A percentile compares a stretch with the other conserved stretches of the same genome.
These are phyloP conservation scores for Bursaphelenchus okinawaensis DNA, from an alignment of 2,888 invertebrate genomes.

Conservation along the genomic window DNA sequence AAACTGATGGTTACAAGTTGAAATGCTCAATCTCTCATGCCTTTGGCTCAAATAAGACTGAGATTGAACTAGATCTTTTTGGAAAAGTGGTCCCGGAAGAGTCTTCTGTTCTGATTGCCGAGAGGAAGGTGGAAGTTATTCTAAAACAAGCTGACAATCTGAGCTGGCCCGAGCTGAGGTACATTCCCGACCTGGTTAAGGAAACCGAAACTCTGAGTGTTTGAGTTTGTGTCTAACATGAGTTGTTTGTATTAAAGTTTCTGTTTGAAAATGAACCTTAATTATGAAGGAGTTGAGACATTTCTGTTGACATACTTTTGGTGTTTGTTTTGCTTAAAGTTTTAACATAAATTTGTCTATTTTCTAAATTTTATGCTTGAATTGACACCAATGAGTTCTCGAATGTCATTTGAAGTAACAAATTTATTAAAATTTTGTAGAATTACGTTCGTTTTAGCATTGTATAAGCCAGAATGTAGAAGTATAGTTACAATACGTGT, in stretches of 20 bases:
- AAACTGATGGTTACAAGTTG: conserved; percentile 73
- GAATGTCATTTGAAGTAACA: too few relatives aligned
- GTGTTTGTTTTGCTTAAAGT: too few relatives aligned
- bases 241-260: too few relatives aligned
- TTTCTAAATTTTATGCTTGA: too few relatives aligned
- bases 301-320: too few relatives aligned
- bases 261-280: too few relatives aligned
- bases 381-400: too few relatives aligned
- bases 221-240: not conserved
- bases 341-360: too few relatives aligned
- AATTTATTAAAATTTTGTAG: too few relatives aligned
- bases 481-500: not conserved
- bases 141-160: conserved; percentile 43
- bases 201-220: not conserved
- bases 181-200: conserved; percentile 28
- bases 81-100: conserved; percentile 45
- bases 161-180: conserved; percentile 49
- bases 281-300: too few relatives aligned
- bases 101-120: conserved; percentile 40
- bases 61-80: conserved; percentile 46
- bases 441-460: too few relatives aligned
- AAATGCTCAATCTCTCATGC: conserved; percentile 39
- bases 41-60: conserved; percentile 44
- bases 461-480: not conserved
- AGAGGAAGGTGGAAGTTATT: conserved; percentile 51